phyloP scores from a whole-genome alignment of 1,140 invertebrate genomes.

The Aphidius ervi region DNA sequence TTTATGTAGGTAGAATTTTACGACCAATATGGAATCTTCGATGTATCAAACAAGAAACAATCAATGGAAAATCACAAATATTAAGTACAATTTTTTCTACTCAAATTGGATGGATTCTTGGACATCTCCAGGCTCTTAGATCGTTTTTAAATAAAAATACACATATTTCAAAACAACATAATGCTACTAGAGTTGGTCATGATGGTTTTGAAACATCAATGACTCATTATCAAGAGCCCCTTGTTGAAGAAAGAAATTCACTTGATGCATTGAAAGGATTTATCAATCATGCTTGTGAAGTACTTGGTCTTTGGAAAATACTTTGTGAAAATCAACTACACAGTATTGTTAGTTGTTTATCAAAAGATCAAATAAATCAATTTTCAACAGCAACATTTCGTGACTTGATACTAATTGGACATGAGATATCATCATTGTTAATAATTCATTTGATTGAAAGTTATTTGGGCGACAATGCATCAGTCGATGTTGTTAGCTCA shows the following conservation, averaged over 20 bases:
- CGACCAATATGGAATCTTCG: slow-evolving; percentile 75
- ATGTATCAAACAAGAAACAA: slow-evolving; percentile 63
- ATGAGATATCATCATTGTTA: slow-evolving; percentile 73
- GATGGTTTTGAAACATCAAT: slow-evolving; percentile 47
- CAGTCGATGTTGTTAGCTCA: slow-evolving; percentile 83
- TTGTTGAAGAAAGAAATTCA: slow-evolving; percentile 68
- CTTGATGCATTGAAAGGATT: slow-evolving; percentile 74
- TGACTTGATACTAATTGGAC: slow-evolving; percentile 79
- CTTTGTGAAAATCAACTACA: slow-evolving; percentile 91
- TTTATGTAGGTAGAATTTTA: slow-evolving; percentile 83
- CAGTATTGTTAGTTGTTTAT: slow-evolving; percentile 64
- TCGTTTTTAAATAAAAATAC: slow-evolving; percentile 65
- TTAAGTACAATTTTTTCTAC: slow-evolving; percentile 54
- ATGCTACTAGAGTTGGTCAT: slow-evolving; percentile 26
- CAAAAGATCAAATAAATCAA: slow-evolving; percentile 60
- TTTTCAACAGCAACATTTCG: slow-evolving; percentile 65
- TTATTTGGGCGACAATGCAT: slow-evolving; percentile 92
- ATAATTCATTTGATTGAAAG: slow-evolving; percentile 74
- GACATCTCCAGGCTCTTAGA: slow-evolving; percentile 60
- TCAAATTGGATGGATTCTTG: slow-evolving; percentile 59
- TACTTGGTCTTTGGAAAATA: slow-evolving; percentile 90
- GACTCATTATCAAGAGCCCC: slow-evolving; percentile 47
- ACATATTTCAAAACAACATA: slow-evolving; percentile 49
- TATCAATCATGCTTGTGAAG: slow-evolving; percentile 78
- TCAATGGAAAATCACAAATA: slow-evolving; percentile 58